Base-by-base conservation (phyloP, 2,888 invertebrate species). In the Colletes collaris region DNA sequence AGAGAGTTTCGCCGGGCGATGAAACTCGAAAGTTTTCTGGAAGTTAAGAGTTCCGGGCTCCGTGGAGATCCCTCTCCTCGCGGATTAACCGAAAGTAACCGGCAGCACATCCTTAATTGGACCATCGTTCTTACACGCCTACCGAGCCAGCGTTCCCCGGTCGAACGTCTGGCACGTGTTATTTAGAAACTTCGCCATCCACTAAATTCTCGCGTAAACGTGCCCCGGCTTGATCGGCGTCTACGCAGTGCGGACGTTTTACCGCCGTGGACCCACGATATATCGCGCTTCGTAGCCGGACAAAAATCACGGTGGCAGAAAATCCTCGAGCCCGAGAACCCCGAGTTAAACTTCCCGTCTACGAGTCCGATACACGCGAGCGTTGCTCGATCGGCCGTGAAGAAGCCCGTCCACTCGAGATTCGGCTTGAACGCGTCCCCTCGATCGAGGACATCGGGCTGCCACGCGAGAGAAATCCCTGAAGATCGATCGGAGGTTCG, bases 71-170 rank as follows among this genome's bases (percentile, higher is more conserved):
- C 70, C 66, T 68, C 81, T 67, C 56, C 75, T 50, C 75, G 66
- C 65, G 79, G 81, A 85, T 83, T 83, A 81, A 75, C 65, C 62
- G 80, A 76, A 70, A 81, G 82, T 84, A 86, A 84, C 82, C 81
- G 62, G 74, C 79, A 62, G 81, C 84, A 79, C 81, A 82, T 82
- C 73, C 84, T 86, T 86, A 86, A 86, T 86, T 86, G 86, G 81
- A 82, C 74, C 82, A 86, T 86, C 80, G 82, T 79, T 86, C 86
- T 82, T 82, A 64, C 79, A 76, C 80, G 77, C 79, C 77, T 76
- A 55, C 77, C 78, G 66, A 70, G 37, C 58, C 74, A 52, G 40
- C 56, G 10, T 60, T 55, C 50, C 46, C 16, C 60, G 60, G 7
- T 60, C 46, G 44, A 68, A 53, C 58, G 72, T 80, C 67, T 70